Percentiles rank a stretch among this genome's conserved stretches.
Evolutionary conservation across 1,140 invertebrate species (phyloP).

Genomic region (Camponotus floridanus): DNA sequence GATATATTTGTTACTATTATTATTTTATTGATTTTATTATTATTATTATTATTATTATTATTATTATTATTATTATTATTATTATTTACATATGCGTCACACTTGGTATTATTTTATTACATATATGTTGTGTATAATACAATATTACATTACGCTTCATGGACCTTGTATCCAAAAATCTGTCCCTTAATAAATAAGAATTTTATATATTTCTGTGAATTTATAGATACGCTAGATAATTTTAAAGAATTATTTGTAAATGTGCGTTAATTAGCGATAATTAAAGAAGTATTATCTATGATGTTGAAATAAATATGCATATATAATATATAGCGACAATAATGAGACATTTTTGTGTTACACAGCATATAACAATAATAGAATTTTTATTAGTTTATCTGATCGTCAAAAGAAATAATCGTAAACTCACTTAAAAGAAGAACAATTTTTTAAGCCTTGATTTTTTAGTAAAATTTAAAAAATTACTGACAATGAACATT

Average conservation of each 20-base stretch:
- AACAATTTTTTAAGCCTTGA: neutral
- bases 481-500: neutral
- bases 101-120: constrained; percentile 74
- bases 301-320: neutral
- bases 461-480: no score
- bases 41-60: constrained; percentile 63
- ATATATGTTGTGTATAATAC: constrained; percentile 74
- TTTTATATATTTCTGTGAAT: constrained; percentile 29
- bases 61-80: constrained; percentile 57
- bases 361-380: neutral
- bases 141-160: constrained; percentile 73
- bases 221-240: neutral
- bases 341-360: no score
- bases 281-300: neutral
- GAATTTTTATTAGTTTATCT: neutral
- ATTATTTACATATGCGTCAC: constrained; percentile 61
- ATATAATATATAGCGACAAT: no score
- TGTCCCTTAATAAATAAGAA: constrained; percentile 50
- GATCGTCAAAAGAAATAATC: neutral
- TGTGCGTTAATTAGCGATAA: neutral
- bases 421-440: neutral
- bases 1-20: constrained; percentile 70
- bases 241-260: neutral
- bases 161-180: constrained; percentile 28
- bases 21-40: constrained; percentile 65